Evolutionary conservation across 2,113 vertebrate species (phyloP), one percentile per base, ranked within the genome.

Genomic region (Xyrauchen texanus): DNA sequence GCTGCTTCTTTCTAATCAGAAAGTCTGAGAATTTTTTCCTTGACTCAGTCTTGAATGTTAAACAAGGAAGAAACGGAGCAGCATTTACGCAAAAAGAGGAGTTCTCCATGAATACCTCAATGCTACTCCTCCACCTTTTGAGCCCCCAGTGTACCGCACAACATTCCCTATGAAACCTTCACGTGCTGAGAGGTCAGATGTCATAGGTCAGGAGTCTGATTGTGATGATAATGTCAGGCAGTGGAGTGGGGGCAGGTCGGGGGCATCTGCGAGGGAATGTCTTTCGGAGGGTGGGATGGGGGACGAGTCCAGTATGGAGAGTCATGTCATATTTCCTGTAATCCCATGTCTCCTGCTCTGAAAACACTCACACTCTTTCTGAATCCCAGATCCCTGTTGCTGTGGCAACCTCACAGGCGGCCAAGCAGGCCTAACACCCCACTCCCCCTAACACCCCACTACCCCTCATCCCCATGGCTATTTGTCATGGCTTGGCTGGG

Each of bases 151-250:
- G 85, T 52, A 60, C 80, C 84, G 81, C 79, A 84, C 87, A 81
- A 64, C 84, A 73, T 84, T 70, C 82, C 82, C 85, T 81, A 73
- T 6, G 45, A 70, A 67, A 76, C 83, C 73, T 73, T 79, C 78
- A 82, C 83, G 86, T 46, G 86, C 88, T 88, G 86, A 88, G 87
- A 91, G 93, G 92, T 93, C 91, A 92, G 72, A 91, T 89, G 91
- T 91, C 91, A 93, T 85, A 92, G 91, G 91, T 91, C 90, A 88
- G 86, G 86, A 81, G 83, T 90, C 89, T 91, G 88, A 94, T 93
- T 94, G 92, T 94, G 84, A 93, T 94, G 92, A 93, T 93, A 94
- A 94, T 93, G 91, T 92, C 90, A 86, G 89, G 86, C 89, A 87
- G 82, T 86, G 82, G 87, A 74, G 89, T 68, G 82, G 55, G 76